These are phyloP conservation scores for Euphydryas editha DNA, from an alignment of 2,888 invertebrate species.

Conservation along the genomic window DNA sequence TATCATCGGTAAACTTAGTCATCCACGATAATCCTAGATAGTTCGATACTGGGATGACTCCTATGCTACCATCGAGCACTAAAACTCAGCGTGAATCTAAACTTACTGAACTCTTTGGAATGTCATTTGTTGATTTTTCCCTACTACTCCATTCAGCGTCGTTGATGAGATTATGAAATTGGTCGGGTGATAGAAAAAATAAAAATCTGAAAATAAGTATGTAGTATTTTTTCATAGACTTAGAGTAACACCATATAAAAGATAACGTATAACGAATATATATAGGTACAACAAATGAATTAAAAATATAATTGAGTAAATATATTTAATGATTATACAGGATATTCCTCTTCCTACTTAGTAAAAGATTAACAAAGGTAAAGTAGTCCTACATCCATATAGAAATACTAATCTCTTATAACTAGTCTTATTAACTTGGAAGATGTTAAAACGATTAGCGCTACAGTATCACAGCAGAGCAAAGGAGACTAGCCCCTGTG, in stretches of 20 bases:
- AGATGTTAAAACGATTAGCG: constrained; percentile 76
- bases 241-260: constrained; percentile 71
- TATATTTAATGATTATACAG: constrained; percentile 64
- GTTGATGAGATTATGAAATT: constrained; percentile 71
- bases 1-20: constrained; percentile 36
- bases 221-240: constrained; percentile 82
- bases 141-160: constrained; percentile 68
- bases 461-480: constrained; percentile 82
- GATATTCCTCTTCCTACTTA: constrained; percentile 71
- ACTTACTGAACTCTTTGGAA: constrained; percentile 71
- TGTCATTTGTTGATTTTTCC: constrained; percentile 69
- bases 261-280: constrained; percentile 71
- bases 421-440: constrained; percentile 78
- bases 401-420: constrained; percentile 78
- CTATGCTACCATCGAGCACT: constrained; percentile 78
- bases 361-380: constrained; percentile 79
- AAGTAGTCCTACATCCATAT: constrained; percentile 71
- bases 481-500: constrained; percentile 66
- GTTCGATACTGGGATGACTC: constrained; percentile 62
- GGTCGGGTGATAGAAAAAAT: constrained; percentile 81
- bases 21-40: constrained; percentile 66
- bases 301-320: constrained; percentile 66
- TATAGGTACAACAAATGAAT: constrained; percentile 72
- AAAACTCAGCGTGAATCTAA: constrained; percentile 63
- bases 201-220: constrained; percentile 83